Conservation (phyloP, 30 jellyfish, hydroid and myxozoan species). For the Sanderia malayensis region DNA sequence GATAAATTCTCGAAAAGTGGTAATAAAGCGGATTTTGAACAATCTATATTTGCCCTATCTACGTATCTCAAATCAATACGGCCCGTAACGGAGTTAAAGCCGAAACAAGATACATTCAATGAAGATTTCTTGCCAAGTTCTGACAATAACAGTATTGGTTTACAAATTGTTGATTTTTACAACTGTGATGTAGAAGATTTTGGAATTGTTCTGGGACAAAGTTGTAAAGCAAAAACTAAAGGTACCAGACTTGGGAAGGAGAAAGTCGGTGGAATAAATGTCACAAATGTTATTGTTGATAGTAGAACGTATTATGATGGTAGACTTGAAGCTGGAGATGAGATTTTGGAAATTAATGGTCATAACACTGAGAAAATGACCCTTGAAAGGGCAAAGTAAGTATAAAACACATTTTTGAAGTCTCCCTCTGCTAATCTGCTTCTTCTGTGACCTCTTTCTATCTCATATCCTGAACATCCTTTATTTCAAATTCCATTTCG, state of each 20-base stretch:
- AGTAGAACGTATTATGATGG: slow-evolving; percentile 85
- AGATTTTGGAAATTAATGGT: slow-evolving; percentile 65
- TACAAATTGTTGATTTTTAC: slow-evolving; percentile 56
- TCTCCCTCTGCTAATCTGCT: too few species aligned
- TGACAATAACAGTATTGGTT: slow-evolving; percentile 18
- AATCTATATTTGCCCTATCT: slow-evolving; percentile 65
- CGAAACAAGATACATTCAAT: slow-evolving; percentile 13
- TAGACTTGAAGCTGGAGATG: slow-evolving; percentile 65
- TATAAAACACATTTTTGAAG: too few species aligned
- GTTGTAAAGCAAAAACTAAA: slow-evolving; percentile 27
- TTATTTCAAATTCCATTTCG: too few species aligned
- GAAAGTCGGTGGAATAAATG: slow-evolving; percentile 51
- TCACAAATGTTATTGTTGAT: slow-evolving; percentile 44
- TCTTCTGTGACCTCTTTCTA: too few species aligned
- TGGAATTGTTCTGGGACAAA: slow-evolving; percentile 70
- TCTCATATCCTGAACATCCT: too few species aligned
- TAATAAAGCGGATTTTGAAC: slow-evolving; percentile 53
- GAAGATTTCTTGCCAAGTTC: slow-evolving; percentile 33
- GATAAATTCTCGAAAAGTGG: slow-evolving; percentile 34
- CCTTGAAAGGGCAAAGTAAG: slow-evolving; percentile 75
- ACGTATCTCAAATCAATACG: slow-evolving; percentile 62
- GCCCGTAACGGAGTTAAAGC: slow-evolving; percentile 50
- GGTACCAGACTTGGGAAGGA: slow-evolving; percentile 60
- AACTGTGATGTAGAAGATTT: slow-evolving; percentile 68
- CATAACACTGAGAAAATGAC: slow-evolving; percentile 68